Conservation (phyloP, 2,888 invertebrate genomes). For the Rhamphomyia laevipes region DNA sequence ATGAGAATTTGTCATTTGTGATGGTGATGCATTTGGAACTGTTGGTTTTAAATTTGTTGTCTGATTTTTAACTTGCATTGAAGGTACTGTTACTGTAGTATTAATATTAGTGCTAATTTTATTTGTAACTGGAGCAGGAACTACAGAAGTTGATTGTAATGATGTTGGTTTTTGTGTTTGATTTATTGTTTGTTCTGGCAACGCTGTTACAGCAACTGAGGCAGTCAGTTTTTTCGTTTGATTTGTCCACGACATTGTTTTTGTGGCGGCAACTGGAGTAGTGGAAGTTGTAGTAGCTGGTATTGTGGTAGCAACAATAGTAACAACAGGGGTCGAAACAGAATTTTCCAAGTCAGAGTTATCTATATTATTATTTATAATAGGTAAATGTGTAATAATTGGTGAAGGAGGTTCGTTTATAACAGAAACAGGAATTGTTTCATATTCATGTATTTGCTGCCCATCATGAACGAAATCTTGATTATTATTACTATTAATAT, state of each 20-base stretch:
- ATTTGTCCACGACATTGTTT: slow-evolving; percentile 29
- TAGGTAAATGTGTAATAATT: too few relatives aligned
- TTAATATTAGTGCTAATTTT: slow-evolving; percentile 20
- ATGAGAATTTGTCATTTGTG: slow-evolving; percentile 3
- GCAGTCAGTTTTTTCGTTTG: slow-evolving; percentile 39
- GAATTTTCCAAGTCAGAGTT: too few relatives aligned
- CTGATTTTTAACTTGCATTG: slow-evolving; percentile 38
- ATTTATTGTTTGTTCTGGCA: slow-evolving; percentile 23
- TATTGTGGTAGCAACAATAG: too few relatives aligned
- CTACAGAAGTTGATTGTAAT: slow-evolving; percentile 32
- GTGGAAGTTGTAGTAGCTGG: slow-evolving; percentile 16
- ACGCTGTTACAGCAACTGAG: slow-evolving; percentile 34
- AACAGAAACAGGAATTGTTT: too few relatives aligned
- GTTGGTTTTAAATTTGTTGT: slow-evolving; percentile 38
- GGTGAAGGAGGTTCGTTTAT: too few relatives aligned
- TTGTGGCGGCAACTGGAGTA: slow-evolving; percentile 30
- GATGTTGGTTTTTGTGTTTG: slow-evolving; percentile 36
- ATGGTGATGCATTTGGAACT: slow-evolving; percentile 20
- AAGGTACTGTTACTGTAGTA: slow-evolving; percentile 37
- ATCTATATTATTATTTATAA: too few relatives aligned
- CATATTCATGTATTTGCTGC: too few relatives aligned
- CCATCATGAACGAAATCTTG: too few relatives aligned
- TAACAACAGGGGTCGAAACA: too few relatives aligned
- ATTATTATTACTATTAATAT: too few relatives aligned
- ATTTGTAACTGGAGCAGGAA: slow-evolving; percentile 25